Conservation (phyloP, 2,888 invertebrate species). For the Tromatobia lineatoria region DNA sequence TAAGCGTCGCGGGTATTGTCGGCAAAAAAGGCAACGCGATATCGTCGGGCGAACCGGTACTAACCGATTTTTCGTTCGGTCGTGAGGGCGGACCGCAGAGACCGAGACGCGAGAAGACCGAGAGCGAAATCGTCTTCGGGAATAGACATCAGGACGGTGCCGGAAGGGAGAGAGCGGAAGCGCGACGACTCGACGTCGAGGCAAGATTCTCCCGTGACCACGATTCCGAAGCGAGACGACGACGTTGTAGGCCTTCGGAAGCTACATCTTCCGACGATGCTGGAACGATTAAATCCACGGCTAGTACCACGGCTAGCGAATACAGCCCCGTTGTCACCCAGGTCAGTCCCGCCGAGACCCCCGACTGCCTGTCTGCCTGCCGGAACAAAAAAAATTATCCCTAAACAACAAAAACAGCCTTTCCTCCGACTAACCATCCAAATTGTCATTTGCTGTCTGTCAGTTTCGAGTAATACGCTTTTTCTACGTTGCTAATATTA, state of each 20-base stretch:
- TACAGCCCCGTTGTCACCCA: constrained; percentile 83
- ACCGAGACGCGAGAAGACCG: constrained; percentile 95
- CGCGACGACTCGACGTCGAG: constrained; percentile 86
- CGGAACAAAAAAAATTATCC: constrained; percentile 42
- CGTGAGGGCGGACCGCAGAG: constrained; percentile 85
- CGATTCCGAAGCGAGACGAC: constrained; percentile 83
- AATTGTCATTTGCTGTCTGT: background rate
- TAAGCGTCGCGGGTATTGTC: constrained; percentile 84
- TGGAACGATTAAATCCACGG: constrained; percentile 83
- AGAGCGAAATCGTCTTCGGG: constrained; percentile 93
- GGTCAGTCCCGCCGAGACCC: constrained; percentile 81
- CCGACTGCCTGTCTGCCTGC: constrained; percentile 72
- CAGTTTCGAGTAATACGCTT: constrained; percentile 19
- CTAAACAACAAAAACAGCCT: constrained; percentile 14
- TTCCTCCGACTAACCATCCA: constrained; percentile 39
- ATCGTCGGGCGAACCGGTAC: constrained; percentile 88
- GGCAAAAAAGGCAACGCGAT: constrained; percentile 86
- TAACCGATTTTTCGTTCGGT: constrained; percentile 89
- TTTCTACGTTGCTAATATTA: constrained; percentile 1
- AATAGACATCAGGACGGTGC: constrained; percentile 86
- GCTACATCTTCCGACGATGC: constrained; percentile 77
- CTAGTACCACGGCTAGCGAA: constrained; percentile 84
- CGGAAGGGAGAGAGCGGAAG: constrained; percentile 85
- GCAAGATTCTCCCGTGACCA: constrained; percentile 73
- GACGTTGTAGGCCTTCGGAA: constrained; percentile 86